Evolutionary conservation across 2,888 invertebrate species (phyloP).

Genomic region (Hoplodrina blanda): DNA sequence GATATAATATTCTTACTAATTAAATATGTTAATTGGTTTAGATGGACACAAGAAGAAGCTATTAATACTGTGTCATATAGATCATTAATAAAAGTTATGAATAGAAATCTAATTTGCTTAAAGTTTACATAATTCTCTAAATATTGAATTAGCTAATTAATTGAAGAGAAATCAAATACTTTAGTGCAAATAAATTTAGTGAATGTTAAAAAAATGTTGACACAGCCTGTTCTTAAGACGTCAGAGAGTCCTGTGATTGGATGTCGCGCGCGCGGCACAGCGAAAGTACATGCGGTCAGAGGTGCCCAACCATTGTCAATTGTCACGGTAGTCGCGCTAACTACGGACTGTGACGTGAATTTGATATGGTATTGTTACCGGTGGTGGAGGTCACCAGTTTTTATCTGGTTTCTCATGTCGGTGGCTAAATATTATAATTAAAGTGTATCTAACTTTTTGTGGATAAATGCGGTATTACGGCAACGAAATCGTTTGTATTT

Average conservation of each 20-base stretch:
- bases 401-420: conserved; percentile 54
- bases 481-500: conserved; percentile 21
- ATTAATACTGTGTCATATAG: conserved; percentile 24
- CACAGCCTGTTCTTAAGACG: conserved; percentile 63
- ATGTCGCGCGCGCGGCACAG: conserved; percentile 53
- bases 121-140: conserved; percentile 28
- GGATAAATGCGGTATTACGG: conserved; percentile 28
- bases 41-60: conserved; percentile 16
- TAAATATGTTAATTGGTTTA: conserved; percentile 38
- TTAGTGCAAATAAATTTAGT: conserved; percentile 3
- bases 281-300: conserved; percentile 74
- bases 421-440: conserved; percentile 54
- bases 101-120: conserved; percentile 30
- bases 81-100: conserved; percentile 33
- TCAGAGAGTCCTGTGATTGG: conserved; percentile 68
- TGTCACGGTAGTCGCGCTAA: conserved; percentile 72
- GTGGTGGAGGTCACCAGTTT: conserved; percentile 68
- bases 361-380: conserved; percentile 79
- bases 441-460: conserved; percentile 42
- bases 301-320: conserved; percentile 73
- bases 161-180: conserved; percentile 26
- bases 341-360: conserved; percentile 78
- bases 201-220: conserved; percentile 68
- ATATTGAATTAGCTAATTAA: conserved; percentile 35
- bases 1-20: conserved; percentile 14